Evolutionary conservation across 2,113 vertebrate species (phyloP).

Genomic region (Pomatorhinus ruficollis): DNA sequence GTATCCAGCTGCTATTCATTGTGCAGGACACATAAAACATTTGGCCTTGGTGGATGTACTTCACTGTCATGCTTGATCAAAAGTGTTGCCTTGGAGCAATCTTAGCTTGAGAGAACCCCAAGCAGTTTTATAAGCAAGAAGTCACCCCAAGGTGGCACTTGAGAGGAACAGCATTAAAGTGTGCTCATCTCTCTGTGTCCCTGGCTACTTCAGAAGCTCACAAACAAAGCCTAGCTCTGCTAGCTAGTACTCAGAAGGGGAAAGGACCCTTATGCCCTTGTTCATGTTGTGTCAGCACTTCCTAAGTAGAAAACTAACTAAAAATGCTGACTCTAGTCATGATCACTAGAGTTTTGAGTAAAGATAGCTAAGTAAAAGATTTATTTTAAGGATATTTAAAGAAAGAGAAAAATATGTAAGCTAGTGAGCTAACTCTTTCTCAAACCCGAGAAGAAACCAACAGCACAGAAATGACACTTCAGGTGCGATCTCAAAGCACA

Average conservation of each 20-base stretch:
- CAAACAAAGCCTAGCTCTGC: constrained; percentile 9
- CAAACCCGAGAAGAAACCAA: not conserved
- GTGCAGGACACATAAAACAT: not conserved
- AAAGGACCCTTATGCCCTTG: not conserved
- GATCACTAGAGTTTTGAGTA: not conserved
- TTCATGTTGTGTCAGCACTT: constrained; percentile 3
- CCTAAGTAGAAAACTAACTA: constrained; percentile 3
- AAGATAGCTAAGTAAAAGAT: not conserved
- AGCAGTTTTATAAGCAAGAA: constrained; percentile 25
- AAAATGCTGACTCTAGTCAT: constrained; percentile 20
- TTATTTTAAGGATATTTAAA: not conserved
- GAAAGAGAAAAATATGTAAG: not conserved
- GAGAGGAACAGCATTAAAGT: constrained; percentile 25
- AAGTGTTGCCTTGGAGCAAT: constrained; percentile 20
- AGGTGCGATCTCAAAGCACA: not conserved
- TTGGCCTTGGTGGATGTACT: not conserved
- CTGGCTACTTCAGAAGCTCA: constrained; percentile 34
- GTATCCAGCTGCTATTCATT: not conserved
- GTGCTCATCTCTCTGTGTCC: not conserved
- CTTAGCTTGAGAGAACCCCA: constrained; percentile 27
- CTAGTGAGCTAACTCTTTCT: not conserved
- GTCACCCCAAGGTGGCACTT: constrained; percentile 44
- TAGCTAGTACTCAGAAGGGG: not conserved
- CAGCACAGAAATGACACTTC: not conserved
- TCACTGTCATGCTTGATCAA: constrained; percentile 16